Evolutionary conservation across 2,113 vertebrate species (phyloP).

Genomic region (Phoxinus phoxinus): DNA sequence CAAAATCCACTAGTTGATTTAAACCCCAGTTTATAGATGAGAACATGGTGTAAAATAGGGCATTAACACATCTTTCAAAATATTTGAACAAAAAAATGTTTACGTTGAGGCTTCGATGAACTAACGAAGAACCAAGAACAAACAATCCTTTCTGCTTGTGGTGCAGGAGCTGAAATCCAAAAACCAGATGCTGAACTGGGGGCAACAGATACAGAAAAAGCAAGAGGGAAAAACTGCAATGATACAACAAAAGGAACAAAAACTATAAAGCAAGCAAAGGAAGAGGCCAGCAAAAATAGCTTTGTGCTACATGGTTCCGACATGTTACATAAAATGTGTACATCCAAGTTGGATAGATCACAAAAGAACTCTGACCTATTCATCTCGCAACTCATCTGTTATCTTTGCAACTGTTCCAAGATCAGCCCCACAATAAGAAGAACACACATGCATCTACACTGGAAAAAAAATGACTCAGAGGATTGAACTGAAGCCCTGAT

Average conservation of each 20-base stretch:
- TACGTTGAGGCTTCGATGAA: background rate
- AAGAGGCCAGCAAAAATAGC: background rate
- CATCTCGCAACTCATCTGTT: background rate
- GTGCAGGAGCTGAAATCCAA: constrained; percentile 25
- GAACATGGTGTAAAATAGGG: background rate
- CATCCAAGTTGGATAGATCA: background rate
- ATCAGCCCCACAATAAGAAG: background rate
- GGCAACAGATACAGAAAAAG: constrained; percentile 8
- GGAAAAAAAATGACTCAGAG: constrained; percentile 18
- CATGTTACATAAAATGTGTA: constrained; percentile 15
- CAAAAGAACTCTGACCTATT: constrained; percentile 29
- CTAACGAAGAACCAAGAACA: constrained; percentile 36
- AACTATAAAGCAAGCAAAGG: background rate
- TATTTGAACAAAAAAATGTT: background rate
- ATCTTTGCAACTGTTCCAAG: background rate
- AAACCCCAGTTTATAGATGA: background rate
- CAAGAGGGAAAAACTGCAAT: constrained; percentile 16
- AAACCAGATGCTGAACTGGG: constrained; percentile 26
- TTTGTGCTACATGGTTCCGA: background rate
- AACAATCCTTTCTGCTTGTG: constrained; percentile 37
- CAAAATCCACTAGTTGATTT: background rate
- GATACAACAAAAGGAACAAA: background rate
- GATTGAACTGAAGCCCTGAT: constrained; percentile 25
- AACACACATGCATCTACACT: background rate
- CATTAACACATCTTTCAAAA: background rate